phyloP scores from a whole-genome alignment of 2,113 vertebrate species.

The Nannobrachium achirus region DNA sequence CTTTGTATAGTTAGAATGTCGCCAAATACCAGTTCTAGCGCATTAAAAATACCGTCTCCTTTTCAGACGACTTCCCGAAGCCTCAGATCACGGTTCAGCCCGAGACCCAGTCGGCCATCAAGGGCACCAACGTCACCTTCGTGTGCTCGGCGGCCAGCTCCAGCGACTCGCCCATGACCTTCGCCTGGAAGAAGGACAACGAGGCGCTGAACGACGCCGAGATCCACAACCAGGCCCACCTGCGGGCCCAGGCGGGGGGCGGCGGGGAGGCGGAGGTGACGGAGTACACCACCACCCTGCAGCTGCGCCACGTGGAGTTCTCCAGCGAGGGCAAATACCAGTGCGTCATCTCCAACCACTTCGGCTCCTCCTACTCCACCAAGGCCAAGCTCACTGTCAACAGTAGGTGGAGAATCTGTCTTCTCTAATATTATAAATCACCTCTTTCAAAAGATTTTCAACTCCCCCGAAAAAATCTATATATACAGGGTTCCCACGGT shows the following conservation, averaged over 20 bases:
- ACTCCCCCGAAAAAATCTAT: no score
- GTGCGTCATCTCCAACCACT: slow-evolving; percentile 98
- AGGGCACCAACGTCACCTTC: slow-evolving; percentile 91
- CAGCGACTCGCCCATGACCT: slow-evolving; percentile 97
- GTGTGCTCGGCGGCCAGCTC: slow-evolving; percentile 95
- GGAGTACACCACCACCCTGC: slow-evolving; percentile 92
- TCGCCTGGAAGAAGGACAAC: slow-evolving; percentile 98
- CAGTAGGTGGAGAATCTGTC: slow-evolving; percentile 80
- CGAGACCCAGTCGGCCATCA: slow-evolving; percentile 93
- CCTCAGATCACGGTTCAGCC: slow-evolving; percentile 97
- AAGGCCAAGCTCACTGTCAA: slow-evolving; percentile 97
- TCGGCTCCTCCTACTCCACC: slow-evolving; percentile 93
- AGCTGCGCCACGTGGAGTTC: slow-evolving; percentile 88
- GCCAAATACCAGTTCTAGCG: no score
- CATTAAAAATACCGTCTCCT: background rate
- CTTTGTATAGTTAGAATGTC: no score
- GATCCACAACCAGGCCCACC: slow-evolving; percentile 93
- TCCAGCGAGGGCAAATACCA: slow-evolving; percentile 94
- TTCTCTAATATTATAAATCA: no score
- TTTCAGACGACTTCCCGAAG: slow-evolving; percentile 94
- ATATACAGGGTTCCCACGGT: no score
- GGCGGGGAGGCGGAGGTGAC: slow-evolving; percentile 84
- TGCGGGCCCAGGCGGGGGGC: slow-evolving; percentile 71
- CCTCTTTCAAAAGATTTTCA: no score
- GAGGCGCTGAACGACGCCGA: slow-evolving; percentile 89